Base-by-base conservation (phyloP, 1,140 invertebrate genomes). In the Popillia japonica region DNA sequence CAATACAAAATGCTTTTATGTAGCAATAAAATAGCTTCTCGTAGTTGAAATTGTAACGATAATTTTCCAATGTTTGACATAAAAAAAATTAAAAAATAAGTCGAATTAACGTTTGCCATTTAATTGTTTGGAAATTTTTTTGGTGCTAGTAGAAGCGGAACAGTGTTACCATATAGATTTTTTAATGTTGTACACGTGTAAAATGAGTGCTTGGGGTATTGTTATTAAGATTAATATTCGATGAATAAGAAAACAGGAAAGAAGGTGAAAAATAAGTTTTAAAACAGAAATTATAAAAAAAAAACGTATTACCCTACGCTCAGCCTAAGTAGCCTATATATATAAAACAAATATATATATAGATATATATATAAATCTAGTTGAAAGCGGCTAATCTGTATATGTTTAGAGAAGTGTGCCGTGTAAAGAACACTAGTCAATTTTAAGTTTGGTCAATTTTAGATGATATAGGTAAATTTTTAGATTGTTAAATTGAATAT, bases 401-500 rank as follows among this genome's bases (percentile, higher is more conserved):
- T 68, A 68, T 68, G 61, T 68, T 68, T 68, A 68, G 61, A 68
- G 78, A 79, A 78, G 83, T 83, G 83, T 81, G 61, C 61, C 61
- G 61, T 68, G 61, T 82, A 82, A 81, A 83, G 80, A 81, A 85
- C 83, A 84, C 83, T 86, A 86, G 85, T 86, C 85, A 86, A 86
- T 86, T 86, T 86, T 86, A 77, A 83, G 84, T 86, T 86, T 83
- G 80, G 85, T 86, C 85, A 86, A 86, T 86, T 86, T 85, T 85
- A 86, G 85, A 80, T 48, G 64, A 77, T 73, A 72, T 77, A 79
- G 78, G 40, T 72, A 77, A 79, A 79, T 77, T 79, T 77, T 73
- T 79, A 79, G 78, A 79, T 64, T 79, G 78, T 79, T 79, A 76
- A 73, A 78, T 76, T 79, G 73, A 72, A 79, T 79, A 79, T 34